phyloP scores from a whole-genome alignment of 1,140 invertebrate species.

The Leptonema lineaticorne region DNA sequence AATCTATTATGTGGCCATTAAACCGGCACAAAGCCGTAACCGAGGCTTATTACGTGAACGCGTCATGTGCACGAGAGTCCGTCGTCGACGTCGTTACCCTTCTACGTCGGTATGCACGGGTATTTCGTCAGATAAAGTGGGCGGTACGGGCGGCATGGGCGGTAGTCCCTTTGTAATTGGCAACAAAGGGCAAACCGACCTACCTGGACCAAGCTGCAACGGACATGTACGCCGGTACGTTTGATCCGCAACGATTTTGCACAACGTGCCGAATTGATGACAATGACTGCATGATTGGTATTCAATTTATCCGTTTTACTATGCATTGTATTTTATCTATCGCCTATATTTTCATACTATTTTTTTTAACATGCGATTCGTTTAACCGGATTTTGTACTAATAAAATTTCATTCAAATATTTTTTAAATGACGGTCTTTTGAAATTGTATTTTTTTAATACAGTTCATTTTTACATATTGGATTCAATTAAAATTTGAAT shows the following conservation, averaged over 20 bases:
- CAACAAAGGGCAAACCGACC: constrained; percentile 29
- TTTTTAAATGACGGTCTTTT: no score
- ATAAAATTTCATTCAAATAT: no score
- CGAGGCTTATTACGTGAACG: constrained; percentile 21
- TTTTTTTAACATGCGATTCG: no score
- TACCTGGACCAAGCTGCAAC: not conserved
- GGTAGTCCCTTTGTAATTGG: constrained; percentile 25
- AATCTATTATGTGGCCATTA: constrained; percentile 38
- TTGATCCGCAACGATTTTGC: not conserved
- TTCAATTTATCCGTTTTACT: no score
- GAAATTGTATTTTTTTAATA: no score
- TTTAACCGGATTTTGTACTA: no score
- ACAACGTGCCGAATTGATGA: not conserved
- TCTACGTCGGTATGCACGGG: not conserved
- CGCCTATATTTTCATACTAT: no score
- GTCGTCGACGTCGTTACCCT: not conserved
- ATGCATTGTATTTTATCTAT: no score
- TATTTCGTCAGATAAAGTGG: not conserved
- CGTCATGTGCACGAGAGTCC: constrained; percentile 32
- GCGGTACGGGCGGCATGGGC: not conserved
- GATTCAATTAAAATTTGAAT: no score
- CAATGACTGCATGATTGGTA: not conserved
- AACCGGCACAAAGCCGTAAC: constrained; percentile 30
- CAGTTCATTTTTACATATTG: no score
- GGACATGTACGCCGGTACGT: not conserved